A percentile compares a stretch with the other conserved stretches of the same genome.
Conservation (phyloP, 2,113 vertebrate species). For the Rhinolophus sinicus region DNA sequence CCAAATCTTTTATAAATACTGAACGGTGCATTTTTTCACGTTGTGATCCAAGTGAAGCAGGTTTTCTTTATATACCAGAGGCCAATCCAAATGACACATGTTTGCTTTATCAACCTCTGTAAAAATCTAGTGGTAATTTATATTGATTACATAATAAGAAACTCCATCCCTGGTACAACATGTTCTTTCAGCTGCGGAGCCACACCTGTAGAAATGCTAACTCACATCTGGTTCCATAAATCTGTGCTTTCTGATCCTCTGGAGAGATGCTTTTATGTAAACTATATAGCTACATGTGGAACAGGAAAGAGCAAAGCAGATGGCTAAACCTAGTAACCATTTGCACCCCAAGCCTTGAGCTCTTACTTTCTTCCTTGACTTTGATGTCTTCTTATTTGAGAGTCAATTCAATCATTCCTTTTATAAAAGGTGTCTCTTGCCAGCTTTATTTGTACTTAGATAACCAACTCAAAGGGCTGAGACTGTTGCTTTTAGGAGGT, state of each 20-base stretch:
- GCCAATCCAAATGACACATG: slow-evolving; percentile 67
- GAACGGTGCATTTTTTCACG: slow-evolving; percentile 54
- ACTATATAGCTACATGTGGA: slow-evolving; percentile 72
- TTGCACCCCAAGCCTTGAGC: slow-evolving; percentile 40
- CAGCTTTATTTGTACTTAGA: background rate
- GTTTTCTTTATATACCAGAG: slow-evolving; percentile 60
- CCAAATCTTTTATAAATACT: slow-evolving; percentile 51
- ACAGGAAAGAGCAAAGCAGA: slow-evolving; percentile 75
- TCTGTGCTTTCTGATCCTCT: slow-evolving; percentile 78
- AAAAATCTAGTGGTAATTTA: slow-evolving; percentile 79
- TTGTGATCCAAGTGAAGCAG: slow-evolving; percentile 35
- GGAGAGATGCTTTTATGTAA: slow-evolving; percentile 76
- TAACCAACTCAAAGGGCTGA: background rate
- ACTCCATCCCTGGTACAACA: slow-evolving; percentile 74
- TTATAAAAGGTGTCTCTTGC: slow-evolving; percentile 2
- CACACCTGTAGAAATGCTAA: slow-evolving; percentile 78
- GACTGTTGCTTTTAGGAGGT: background rate
- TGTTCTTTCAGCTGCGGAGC: slow-evolving; percentile 74
- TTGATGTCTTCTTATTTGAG: slow-evolving; percentile 43
- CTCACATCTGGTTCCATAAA: slow-evolving; percentile 81
- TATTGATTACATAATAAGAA: slow-evolving; percentile 82
- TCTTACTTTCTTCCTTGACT: slow-evolving; percentile 43
- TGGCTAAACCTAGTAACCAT: slow-evolving; percentile 65
- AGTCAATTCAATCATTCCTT: background rate
- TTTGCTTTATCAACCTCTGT: slow-evolving; percentile 81